Evolutionary conservation across 2,797 vertebrate species (phyloP).

Genomic region (Mormyrus proboscirostris): DNA sequence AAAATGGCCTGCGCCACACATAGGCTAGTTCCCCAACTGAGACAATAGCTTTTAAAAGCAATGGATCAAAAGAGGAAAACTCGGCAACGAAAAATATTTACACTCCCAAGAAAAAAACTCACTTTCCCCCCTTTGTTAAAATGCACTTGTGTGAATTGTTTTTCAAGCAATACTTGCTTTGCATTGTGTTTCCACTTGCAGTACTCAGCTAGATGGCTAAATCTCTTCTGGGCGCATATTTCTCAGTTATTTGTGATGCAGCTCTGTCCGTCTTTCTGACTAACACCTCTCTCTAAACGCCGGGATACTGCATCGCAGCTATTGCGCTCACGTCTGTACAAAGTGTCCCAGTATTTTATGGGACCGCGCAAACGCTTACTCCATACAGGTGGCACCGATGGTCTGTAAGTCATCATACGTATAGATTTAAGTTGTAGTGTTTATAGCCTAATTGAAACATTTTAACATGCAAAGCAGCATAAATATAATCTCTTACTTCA

Average conservation of each 20-base stretch:
- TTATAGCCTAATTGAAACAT: neutral
- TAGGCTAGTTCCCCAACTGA: neutral
- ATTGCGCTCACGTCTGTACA: neutral
- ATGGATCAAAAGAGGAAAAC: neutral
- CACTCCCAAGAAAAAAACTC: neutral
- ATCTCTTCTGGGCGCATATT: neutral
- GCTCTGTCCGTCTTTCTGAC: neutral
- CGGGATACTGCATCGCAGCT: neutral
- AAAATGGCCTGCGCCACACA: neutral
- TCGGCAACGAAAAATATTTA: neutral
- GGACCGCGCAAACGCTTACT: neutral
- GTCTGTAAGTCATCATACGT: neutral
- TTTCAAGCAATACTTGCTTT: neutral
- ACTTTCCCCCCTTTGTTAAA: neutral
- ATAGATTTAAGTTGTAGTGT: neutral
- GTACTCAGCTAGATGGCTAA: neutral
- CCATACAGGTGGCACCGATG: neutral
- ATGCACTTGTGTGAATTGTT: neutral
- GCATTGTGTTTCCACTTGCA: neutral
- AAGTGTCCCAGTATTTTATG: neutral
- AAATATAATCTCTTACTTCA: neutral
- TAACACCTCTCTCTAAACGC: neutral
- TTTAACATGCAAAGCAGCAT: neutral
- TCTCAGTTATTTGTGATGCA: neutral
- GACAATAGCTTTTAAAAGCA: neutral